Evolutionary conservation across 2,113 vertebrate genomes (phyloP), one percentile per base, ranked within the genome.

Genomic region (Todiramphus chloris): DNA sequence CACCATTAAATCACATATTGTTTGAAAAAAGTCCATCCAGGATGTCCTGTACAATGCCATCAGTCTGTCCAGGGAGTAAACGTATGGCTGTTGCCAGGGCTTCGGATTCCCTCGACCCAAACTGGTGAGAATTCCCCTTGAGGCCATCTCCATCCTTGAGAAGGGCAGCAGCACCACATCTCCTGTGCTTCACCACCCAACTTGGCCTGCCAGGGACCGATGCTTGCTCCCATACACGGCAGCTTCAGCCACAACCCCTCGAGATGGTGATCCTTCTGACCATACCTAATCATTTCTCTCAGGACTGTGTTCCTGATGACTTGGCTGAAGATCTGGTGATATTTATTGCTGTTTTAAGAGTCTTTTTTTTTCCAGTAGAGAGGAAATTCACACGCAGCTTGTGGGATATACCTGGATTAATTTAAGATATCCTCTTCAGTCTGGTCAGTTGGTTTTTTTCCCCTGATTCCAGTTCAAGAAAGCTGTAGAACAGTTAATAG

Each of bases 41-140:
- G 93, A 86, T 94, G 96, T 94, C 96, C 96, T 93, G 96, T 58
- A 73, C 94, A 80, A 11, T 73, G 48, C 66, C 76, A 39, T 11
- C 46, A 43, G 2, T 59, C 91, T 89, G 60, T 67, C 51, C 16
- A 16, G 25, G 23, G 56, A 87, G 77, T 81, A 53, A 10, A 56
- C 27, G 80, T 23, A 9, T 6, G 25, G 88, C 28, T 90, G 16
- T 44, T 79, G 85, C 75, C 88, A 82, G 75, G 66, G 17, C 17
- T 78, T 25, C 7, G 19, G 9, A 4, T 55, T 44, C 72, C 74
- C 90, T 83, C 67, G 53, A n/a, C 50, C 78, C 62, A 48, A 7
- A 31, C 37, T 1, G 10, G 35, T 41, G 83, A 7, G 2, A 20
- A 33, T 6, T 68, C 37, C 53, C 30, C 53, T 27, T 16, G 46